Conservation (phyloP, 37 sponge, comb jelly and placozoan species). For the Crambe crambe region DNA sequence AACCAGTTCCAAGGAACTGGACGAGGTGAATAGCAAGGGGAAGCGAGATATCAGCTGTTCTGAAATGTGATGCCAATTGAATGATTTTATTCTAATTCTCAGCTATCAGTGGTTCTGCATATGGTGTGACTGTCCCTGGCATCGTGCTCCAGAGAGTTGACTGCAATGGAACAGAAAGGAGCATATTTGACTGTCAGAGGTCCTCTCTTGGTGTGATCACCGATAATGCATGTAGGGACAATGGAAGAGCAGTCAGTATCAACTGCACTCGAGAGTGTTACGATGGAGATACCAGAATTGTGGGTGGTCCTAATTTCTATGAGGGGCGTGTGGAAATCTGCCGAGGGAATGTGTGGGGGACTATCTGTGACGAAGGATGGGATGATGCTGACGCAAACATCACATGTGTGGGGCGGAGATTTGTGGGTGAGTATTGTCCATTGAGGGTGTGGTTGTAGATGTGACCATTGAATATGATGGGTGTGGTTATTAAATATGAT, state of each 20-base stretch:
- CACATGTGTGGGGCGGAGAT: background rate
- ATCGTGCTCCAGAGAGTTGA: slow-evolving; percentile 4
- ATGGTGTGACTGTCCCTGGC: background rate
- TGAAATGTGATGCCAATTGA: too few species aligned
- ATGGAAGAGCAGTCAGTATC: slow-evolving; percentile 14
- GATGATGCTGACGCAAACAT: slow-evolving; percentile 4
- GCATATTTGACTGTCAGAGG: background rate
- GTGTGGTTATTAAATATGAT: too few species aligned
- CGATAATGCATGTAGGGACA: background rate
- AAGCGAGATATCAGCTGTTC: too few species aligned
- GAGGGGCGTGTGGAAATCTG: slow-evolving; percentile 32
- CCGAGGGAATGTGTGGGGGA: slow-evolving; percentile 17
- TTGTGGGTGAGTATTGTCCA: slow-evolving; percentile 10
- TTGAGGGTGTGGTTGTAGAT: too few species aligned
- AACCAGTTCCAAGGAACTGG: background rate
- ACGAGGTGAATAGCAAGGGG: background rate
- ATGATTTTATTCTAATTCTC: background rate
- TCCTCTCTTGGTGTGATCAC: background rate
- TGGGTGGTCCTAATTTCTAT: background rate
- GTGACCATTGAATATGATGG: too few species aligned
- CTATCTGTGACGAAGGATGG: slow-evolving; percentile 35
- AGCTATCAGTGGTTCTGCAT: slow-evolving; percentile 5
- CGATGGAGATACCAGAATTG: background rate
- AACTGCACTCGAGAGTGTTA: slow-evolving; percentile 14
- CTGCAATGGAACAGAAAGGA: slow-evolving; percentile 13